Evolutionary conservation across 1,140 invertebrate genomes (phyloP).

Genomic region (Caerostris darwini): DNA sequence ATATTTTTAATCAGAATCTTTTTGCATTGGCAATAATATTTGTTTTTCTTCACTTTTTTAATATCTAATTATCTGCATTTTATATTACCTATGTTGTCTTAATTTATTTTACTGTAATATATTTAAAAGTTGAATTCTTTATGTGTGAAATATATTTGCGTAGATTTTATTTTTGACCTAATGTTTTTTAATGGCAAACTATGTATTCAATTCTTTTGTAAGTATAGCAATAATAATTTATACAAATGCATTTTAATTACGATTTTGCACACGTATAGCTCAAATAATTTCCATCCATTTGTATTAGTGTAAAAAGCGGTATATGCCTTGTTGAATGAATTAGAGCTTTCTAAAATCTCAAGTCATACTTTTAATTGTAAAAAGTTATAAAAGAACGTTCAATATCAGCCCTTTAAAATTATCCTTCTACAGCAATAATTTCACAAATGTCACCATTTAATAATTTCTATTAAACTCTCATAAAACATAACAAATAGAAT

Average conservation of each 20-base stretch:
- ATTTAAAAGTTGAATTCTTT: too few relatives aligned
- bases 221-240: neutral
- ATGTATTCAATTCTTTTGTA: neutral
- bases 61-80: neutral
- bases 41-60: neutral
- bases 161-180: too few relatives aligned
- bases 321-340: neutral
- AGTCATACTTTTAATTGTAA: neutral
- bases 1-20: neutral
- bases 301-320: neutral
- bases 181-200: too few relatives aligned
- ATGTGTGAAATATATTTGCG: too few relatives aligned
- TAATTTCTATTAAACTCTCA: neutral
- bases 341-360: conserved; percentile 8
- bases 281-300: conserved; percentile 27
- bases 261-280: neutral
- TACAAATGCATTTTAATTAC: neutral
- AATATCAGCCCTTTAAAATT: neutral
- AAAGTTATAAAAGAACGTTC: neutral
- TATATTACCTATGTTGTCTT: too few relatives aligned
- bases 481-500: neutral
- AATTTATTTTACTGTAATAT: too few relatives aligned
- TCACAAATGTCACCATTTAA: neutral
- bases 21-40: neutral
- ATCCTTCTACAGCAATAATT: conserved; percentile 20